Base-by-base conservation (phyloP, 2,113 vertebrate species). In the Leptosomus discolor region DNA sequence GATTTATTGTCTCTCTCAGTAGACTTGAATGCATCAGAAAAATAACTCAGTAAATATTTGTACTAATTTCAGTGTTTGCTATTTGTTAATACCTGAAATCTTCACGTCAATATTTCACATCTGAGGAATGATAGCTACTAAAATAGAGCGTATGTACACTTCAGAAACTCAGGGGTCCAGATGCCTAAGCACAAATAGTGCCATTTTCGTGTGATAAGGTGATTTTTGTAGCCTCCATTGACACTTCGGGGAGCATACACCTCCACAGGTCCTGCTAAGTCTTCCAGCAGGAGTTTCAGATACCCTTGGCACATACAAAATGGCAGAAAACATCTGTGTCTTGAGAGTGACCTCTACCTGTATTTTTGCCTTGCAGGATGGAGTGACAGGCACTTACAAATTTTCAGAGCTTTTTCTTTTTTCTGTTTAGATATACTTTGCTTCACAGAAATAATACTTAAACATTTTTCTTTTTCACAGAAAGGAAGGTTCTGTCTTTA, bases 181-280 rank as follows among this genome's bases (percentile, higher is more conserved):
- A 20, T 20, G 12, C 8, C 41, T 32, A 36, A 36, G 12, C 48
- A 45, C 14, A 43, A 27, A 24, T 9, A 30, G 16, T n/a, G n/a
- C 6, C 14, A 12, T 56, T 76, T 63, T 46, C 14, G 7, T 67
- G 11, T 11, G 43, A 24, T 41, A 32, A 60, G 20, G 4, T 1
- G 1, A 12, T 60, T 13, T 71, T 36, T 18, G 21, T 23, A 53
- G 7, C 6, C 11, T 71, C 21, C 41, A 5, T n/a, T 39, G 5
- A 17, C 15, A 13, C 7, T 60, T 4, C 10, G 36, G 36, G n/a
- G 6, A 65, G 0, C 39, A 26, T 16, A 7, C 6, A 32, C 6
- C 12, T 63, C 26, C 20, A 19, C 2, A 14, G 7, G 4, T 36
- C 46, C 48, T 77, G 19, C 26, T 24, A 16, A 27, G 18, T 18